Base-by-base conservation (phyloP, 1,140 invertebrate species). In the Maconellicoccus hirsutus region DNA sequence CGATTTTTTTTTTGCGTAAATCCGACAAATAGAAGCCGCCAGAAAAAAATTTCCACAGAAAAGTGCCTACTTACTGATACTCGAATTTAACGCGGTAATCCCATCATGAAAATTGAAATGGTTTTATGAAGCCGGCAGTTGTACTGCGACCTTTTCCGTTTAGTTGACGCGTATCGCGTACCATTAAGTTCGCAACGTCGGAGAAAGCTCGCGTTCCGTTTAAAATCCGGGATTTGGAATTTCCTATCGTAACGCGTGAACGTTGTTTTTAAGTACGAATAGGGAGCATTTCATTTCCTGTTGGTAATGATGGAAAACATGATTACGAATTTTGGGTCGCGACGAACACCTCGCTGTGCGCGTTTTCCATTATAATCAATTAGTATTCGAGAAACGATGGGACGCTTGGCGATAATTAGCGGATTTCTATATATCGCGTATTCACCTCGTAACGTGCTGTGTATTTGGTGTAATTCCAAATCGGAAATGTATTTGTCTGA, bases 261-360 rank as follows among this genome's bases (percentile, higher is more conserved):
- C 42, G 42, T 52, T 52, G 42, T 52, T 52, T 52, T 19, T 14
- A 19, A 16, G n/a, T 52, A 52, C 42, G 42, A 14, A 52, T 8
- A 52, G 42, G 42, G 42, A 16, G 42, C n/a, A 16, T 16, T 52
- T 52, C 42, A 52, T 52, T 52, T 52, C 42, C 42, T 52, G 42
- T 52, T 52, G 42, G 42, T 52, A 52, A 52, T 52, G 42, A 52
- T 52, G 42, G 42, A 52, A 52, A 52, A 52, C 42, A 52, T 16
- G 42, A 52, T 52, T 52, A 52, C n/a, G 29, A 33, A 33, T 33
- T 33, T 33, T 12, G 29, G 29, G 29, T 33, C 12, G 29, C 29
- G 29, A 52, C 42, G 42, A 16, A 6, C 6, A 14, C 42, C 2
- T 8, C n/a, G n/a, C 42, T 14, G 10, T 16, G 42, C 42, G 12